phyloP scores from a whole-genome alignment of 2,888 invertebrate species.

The Rutpela maculata region DNA sequence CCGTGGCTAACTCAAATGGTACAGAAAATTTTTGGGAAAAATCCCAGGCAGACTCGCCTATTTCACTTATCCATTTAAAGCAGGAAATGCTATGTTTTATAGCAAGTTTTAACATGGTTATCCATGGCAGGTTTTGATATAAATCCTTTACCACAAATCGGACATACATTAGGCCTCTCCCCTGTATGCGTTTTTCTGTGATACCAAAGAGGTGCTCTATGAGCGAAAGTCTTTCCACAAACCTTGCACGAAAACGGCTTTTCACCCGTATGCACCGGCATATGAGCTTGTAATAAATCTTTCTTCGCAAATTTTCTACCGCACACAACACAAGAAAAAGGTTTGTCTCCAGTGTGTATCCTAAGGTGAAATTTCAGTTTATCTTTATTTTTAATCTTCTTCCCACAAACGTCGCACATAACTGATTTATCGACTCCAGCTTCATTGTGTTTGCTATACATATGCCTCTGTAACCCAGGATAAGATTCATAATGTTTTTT shows the following conservation, averaged over 20 bases:
- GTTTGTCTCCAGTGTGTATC: conserved; percentile 79
- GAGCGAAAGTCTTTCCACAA: conserved; percentile 66
- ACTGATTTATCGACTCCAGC: conserved; percentile 74
- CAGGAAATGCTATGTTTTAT: conserved; percentile 15
- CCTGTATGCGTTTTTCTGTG: conserved; percentile 77
- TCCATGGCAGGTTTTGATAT: conserved; percentile 68
- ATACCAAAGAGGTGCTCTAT: conserved; percentile 74
- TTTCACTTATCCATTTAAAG: not conserved
- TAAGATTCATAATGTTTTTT: conserved; percentile 70
- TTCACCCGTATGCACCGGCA: conserved; percentile 65
- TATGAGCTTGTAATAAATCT: conserved; percentile 70
- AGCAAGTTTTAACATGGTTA: conserved; percentile 67
- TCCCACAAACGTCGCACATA: conserved; percentile 69
- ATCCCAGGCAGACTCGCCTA: no score
- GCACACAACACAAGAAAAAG: conserved; percentile 77
- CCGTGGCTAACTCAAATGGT: no score
- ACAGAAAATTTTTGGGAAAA: no score
- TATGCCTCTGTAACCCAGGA: conserved; percentile 72
- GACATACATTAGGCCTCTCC: conserved; percentile 75
- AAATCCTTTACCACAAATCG: conserved; percentile 73
- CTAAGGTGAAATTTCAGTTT: conserved; percentile 75
- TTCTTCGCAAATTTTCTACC: conserved; percentile 75
- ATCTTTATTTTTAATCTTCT: conserved; percentile 65
- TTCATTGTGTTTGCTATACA: conserved; percentile 63
- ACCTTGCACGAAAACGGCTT: conserved; percentile 70